Conservation (phyloP, 1,140 invertebrate species). For the Heterodera schachtii region DNA sequence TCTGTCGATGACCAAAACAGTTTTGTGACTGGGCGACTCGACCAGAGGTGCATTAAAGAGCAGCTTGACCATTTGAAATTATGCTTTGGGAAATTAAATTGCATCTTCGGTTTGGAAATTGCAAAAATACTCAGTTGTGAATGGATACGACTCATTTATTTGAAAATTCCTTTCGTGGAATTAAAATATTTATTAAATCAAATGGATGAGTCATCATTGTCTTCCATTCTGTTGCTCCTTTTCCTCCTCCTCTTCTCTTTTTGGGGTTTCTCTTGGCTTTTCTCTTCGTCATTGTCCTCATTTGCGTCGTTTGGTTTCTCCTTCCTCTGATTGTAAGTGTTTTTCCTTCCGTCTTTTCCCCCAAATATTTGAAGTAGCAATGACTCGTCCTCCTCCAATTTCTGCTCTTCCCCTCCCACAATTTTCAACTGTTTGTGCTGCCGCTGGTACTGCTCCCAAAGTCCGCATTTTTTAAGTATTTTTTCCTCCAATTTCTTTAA, state of each 20-base stretch:
- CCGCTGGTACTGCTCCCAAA: conserved; percentile 44
- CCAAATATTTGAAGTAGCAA: conserved; percentile 3
- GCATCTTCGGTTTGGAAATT: no score
- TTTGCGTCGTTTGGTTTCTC: neutral
- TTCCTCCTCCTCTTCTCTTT: neutral
- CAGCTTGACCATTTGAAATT: conserved; percentile 15
- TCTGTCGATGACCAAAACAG: conserved; percentile 36
- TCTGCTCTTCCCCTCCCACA: conserved; percentile 36
- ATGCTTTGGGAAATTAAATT: neutral
- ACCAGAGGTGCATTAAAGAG: conserved; percentile 36
- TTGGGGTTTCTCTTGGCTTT: neutral
- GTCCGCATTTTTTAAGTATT: conserved; percentile 49
- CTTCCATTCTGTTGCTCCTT: neutral
- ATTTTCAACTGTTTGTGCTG: conserved; percentile 37
- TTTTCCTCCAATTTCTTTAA: conserved; percentile 17
- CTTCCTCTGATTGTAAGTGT: neutral
- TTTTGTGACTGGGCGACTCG: conserved; percentile 33
- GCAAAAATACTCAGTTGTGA: no score
- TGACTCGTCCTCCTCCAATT: conserved; percentile 33
- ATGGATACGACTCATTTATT: no score
- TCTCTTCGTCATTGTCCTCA: neutral
- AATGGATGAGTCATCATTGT: neutral
- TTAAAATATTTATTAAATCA: neutral
- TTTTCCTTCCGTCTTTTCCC: neutral
- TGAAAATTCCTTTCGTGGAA: no score